Evolutionary conservation across 1,140 invertebrate genomes (phyloP).

Genomic region (Druon quercuslanigerum): DNA sequence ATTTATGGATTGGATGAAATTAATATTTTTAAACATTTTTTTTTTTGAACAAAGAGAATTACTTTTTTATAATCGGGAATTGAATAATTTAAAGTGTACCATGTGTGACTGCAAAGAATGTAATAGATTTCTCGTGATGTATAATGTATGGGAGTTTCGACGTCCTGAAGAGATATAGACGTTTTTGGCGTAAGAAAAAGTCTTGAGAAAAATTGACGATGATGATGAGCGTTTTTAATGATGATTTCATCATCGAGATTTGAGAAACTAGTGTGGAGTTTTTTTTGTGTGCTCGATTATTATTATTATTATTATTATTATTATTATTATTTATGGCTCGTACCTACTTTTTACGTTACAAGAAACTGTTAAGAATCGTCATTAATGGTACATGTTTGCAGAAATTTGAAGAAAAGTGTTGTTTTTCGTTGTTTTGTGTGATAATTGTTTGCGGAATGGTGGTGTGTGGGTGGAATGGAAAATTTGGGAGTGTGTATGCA

Average conservation of each 20-base stretch:
- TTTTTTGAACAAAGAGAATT: too few relatives aligned
- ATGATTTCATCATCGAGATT: neutral
- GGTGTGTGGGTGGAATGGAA: neutral
- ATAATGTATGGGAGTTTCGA: constrained; percentile 22
- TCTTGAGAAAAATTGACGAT: neutral
- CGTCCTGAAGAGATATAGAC: neutral
- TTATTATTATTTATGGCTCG: constrained; percentile 11
- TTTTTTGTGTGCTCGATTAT: constrained; percentile 17
- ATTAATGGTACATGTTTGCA: constrained; percentile 21
- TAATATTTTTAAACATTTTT: neutral
- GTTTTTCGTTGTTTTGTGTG: constrained; percentile 11
- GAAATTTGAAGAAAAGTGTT: constrained; percentile 1
- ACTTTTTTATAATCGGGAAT: too few relatives aligned
- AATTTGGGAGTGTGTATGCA: constrained; percentile 12
- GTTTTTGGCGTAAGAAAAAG: constrained; percentile 7
- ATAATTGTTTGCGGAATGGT: constrained; percentile 15
- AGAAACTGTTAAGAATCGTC: constrained; percentile 21
- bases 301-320: too few relatives aligned
- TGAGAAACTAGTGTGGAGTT: constrained; percentile 8
- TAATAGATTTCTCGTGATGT: constrained; percentile 28
- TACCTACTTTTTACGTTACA: constrained; percentile 19
- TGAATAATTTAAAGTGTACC: constrained; percentile 18
- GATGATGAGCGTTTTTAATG: neutral
- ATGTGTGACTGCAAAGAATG: constrained; percentile 18
- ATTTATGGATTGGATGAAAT: too few relatives aligned